Percentiles rank a stretch among this genome's conserved stretches.
Evolutionary conservation across 2,797 vertebrate species (phyloP).

Genomic region (Notolabrus celidotus): DNA sequence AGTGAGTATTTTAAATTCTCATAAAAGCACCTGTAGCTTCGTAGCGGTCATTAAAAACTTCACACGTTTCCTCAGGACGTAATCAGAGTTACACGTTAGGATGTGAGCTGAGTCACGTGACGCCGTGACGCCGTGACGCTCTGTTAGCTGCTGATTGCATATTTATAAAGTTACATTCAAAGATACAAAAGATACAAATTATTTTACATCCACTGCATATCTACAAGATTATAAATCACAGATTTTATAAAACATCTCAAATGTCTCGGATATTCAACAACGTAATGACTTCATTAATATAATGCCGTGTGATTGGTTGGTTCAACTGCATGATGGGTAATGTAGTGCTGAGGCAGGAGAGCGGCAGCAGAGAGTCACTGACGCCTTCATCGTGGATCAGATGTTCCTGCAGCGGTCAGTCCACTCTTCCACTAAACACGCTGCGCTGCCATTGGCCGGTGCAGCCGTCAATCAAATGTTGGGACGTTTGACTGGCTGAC

Average conservation of each 20-base stretch:
- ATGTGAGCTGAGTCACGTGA: not conserved
- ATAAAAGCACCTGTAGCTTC: not conserved
- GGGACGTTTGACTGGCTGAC: not conserved
- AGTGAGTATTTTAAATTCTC: not conserved
- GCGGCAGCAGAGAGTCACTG: not conserved
- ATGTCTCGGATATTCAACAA: not conserved
- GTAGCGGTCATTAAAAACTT: not conserved
- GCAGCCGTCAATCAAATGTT: constrained; percentile 7
- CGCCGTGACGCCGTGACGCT: not conserved
- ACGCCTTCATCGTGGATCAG: not conserved
- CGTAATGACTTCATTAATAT: constrained; percentile 35
- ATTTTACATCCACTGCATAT: constrained; percentile 40
- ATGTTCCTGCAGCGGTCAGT: not conserved
- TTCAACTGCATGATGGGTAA: constrained; percentile 26
- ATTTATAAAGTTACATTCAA: constrained; percentile 38
- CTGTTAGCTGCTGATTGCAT: constrained; percentile 19
- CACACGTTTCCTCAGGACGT: constrained; percentile 3
- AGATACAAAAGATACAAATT: constrained; percentile 34
- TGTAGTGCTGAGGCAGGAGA: constrained; percentile 1
- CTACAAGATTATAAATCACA: constrained; percentile 9
- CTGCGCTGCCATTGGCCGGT: constrained; percentile 1
- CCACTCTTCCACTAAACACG: not conserved
- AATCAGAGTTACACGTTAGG: constrained; percentile 5
- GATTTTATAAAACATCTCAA: constrained; percentile 8
- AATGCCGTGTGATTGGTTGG: constrained; percentile 40